Evolutionary conservation across 2,113 vertebrate genomes (phyloP).

Genomic region (Syngnathus floridae): DNA sequence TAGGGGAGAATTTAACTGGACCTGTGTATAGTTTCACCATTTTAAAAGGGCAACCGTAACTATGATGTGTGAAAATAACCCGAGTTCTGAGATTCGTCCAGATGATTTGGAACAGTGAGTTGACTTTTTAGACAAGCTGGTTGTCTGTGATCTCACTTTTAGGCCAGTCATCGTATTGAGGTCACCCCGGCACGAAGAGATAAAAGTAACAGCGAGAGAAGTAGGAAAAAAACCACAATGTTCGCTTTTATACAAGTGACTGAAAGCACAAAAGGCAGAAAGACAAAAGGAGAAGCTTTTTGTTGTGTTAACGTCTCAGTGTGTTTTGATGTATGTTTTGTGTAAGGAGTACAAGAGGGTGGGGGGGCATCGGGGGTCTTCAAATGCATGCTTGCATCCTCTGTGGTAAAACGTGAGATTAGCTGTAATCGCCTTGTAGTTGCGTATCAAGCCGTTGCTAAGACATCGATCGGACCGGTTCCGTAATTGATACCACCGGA

Average conservation of each 20-base stretch:
- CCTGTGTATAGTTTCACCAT: too few species aligned
- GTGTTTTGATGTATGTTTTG: constrained; percentile 30
- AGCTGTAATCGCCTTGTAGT: constrained; percentile 63
- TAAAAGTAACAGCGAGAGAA: constrained; percentile 10
- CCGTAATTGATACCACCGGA: constrained; percentile 64
- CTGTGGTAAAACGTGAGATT: constrained; percentile 56
- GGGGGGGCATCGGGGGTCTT: neutral
- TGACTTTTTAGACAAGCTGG: constrained; percentile 33
- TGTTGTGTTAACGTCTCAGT: constrained; percentile 37
- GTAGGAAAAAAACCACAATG: constrained; percentile 5
- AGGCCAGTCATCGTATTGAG: constrained; percentile 61
- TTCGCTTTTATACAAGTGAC: constrained; percentile 28
- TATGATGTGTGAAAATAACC: neutral
- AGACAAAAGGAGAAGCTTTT: constrained; percentile 19
- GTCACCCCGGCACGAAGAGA: constrained; percentile 49
- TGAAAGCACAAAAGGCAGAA: constrained; percentile 29
- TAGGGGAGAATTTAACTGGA: too few species aligned
- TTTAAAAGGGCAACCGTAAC: neutral
- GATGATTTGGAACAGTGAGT: constrained; percentile 16
- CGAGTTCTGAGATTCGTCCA: neutral
- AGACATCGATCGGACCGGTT: constrained; percentile 59
- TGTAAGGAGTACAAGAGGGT: neutral
- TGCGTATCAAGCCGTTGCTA: constrained; percentile 47
- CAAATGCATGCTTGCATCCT: constrained; percentile 15
- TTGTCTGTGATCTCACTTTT: constrained; percentile 56